Base-by-base conservation (phyloP, 2,113 vertebrate genomes). In the Ranitomeya imitator region DNA sequence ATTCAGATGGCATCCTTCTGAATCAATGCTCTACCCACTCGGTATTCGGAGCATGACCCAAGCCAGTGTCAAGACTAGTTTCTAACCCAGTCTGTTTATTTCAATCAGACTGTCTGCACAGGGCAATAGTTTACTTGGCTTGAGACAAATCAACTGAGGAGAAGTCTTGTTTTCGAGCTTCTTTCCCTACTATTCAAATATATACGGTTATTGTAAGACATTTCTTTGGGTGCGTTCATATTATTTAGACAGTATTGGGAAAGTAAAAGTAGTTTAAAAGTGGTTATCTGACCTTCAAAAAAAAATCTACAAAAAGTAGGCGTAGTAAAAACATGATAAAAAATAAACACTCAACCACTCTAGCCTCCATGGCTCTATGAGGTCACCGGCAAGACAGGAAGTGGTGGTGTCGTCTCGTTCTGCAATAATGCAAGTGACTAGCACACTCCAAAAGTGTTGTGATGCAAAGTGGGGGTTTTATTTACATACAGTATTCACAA, bases 11-110 rank as follows among this genome's bases (percentile, higher is more conserved):
- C 31, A 74, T 74, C 45, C 71, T 31, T 74, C 31, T 74, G 71
- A 45, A 74, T 74, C 71, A 74, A 74, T 74, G 71, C 71, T 45
- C 37, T 74, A 74, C 31, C 31, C 71, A 74, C 71, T 74, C 71
- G 71, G 71, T 74, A 74, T 74, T 74, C 71, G 71, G 16, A 74
- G 71, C 71, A 74, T 74, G 71, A 74, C 71, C 37, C 71, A 74
- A 74, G 71, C 7, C 71, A 74, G 71, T 45, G 71, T 74, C 71
- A 74, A 37, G 71, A 74, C 71, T 74, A 37, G 14, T 74, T 74
- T 74, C 71, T 74, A 74, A 74, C 37, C 71, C 19, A 74, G 31
- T 18, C 71, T 74, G 71, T 74, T 45, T 45, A 51, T 74, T 74
- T 3, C 71, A 19, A 45, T 74, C 71, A 45, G 31, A 45, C 71